Base-by-base conservation (phyloP, 2,888 invertebrate species). In the Uropetala carovei region DNA sequence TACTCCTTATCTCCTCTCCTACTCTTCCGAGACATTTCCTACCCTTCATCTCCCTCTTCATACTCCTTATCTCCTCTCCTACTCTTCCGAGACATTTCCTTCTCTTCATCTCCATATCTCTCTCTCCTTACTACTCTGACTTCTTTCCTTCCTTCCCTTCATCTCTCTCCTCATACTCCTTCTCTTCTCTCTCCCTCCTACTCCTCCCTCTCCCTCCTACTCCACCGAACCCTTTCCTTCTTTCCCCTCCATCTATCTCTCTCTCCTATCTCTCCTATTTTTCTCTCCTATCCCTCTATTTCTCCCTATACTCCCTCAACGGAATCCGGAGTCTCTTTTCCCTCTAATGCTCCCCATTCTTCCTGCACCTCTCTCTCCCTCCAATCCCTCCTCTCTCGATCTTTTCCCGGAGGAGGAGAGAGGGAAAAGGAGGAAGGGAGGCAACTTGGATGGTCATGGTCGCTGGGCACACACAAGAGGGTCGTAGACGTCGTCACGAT, bases 381-480 rank as follows among this genome's bases (percentile, higher is more conserved):
- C 22, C 75, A 13, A 22, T 22, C 14, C 43, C 27, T 30, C 11
- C 14, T 2, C 82, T 16, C 43, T 43, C 43, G 27, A 5, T 10
- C 83, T 10, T 57, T n/a, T n/a, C 57, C 56, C 56, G 16, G 16
- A 81, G 30, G 81, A 8, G 0, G 27, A 27, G 27, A 27, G 83
- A 83, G 43, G 13, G 83, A 56, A n/a, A 43, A 8, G 7, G 83
- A 83, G 83, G 83, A 22, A 5, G 8, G 83, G 9, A 43, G 83
- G 83, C 83, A n/a, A 83, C 83, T 83, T 83, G 43, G 83, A 83
- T 57, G 43, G 43, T 43, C 83, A 56, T 83, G 83, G 83, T 57
- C 57, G 56, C 83, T 3, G 83, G 56, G 57, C 83, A 57, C 83
- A 57, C 57, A 43, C 83, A 57, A 27, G 83, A 83, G n/a, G 57